Percentiles rank a stretch among this genome's conserved stretches.
phyloP scores from a whole-genome alignment of 1,140 invertebrate species.

The Neodiprion lecontei region DNA sequence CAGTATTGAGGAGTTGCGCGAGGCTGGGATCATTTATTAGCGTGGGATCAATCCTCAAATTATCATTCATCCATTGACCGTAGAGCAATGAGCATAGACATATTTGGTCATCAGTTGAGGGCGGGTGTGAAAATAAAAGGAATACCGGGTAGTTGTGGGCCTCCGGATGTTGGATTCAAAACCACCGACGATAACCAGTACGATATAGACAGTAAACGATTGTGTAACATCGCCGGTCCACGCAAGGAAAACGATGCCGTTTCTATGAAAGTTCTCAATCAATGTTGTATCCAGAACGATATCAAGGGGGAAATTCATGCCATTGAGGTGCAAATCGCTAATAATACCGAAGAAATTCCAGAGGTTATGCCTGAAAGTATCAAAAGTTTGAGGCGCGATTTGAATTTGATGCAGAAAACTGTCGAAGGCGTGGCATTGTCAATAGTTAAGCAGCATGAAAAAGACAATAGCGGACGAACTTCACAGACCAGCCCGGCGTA shows the following conservation, averaged over 20 bases:
- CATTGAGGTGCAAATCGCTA: too few relatives aligned
- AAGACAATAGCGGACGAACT: background rate
- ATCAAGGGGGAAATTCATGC: too few relatives aligned
- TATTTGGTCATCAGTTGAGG: background rate
- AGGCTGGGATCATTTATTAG: background rate
- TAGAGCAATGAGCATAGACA: background rate
- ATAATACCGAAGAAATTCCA: too few relatives aligned
- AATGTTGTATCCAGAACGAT: background rate
- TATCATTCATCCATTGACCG: background rate
- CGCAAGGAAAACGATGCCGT: too few relatives aligned
- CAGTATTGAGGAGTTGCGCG: too few relatives aligned
- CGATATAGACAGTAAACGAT: too few relatives aligned
- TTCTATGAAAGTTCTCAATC: background rate
- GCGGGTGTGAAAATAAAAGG: background rate
- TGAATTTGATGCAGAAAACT: too few relatives aligned
- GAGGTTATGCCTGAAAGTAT: too few relatives aligned
- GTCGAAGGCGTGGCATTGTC: too few relatives aligned
- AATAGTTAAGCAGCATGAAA: background rate
- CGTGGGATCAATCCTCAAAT: background rate
- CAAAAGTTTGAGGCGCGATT: too few relatives aligned
- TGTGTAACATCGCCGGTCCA: too few relatives aligned
- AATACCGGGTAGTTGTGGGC: background rate
- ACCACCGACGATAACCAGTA: too few relatives aligned
- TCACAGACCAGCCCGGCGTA: background rate
- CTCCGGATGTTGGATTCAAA: background rate